Base-by-base conservation (phyloP, 2,888 invertebrate genomes). In the Rhopalosiphum nymphaeae region DNA sequence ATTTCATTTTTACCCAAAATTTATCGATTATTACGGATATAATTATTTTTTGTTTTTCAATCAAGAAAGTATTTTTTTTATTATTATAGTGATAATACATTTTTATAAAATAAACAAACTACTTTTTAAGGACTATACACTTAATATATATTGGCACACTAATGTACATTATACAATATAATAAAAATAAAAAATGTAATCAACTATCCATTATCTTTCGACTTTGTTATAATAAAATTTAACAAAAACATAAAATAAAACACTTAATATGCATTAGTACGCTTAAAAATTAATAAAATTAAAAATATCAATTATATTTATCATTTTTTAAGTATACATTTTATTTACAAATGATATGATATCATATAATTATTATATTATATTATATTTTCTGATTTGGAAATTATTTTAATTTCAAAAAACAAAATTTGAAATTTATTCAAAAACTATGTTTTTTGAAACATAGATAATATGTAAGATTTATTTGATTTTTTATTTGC, bases 51-150 rank as follows among this genome's bases (percentile, higher is more conserved):
- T 57, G 9, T 26, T 78, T 78, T 36, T 78, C n/a, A 36, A 36
- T 1, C 36, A 78, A n/a, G 1, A 67, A 67, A n/a, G n/a, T n/a
- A 13, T 67, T 67, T 67, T 16, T 16, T n/a, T 5, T 67, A 67
- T 16, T 61, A 67, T 67, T 67, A n/a, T n/a, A n/a, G 13, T 4
- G 13, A 16, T n/a, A 67, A 67, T n/a, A n/a, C 67, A 67, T 67
- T 67, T n/a, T 67, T 67, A 67, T n/a, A 67, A 67, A 67, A 67
- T 67, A 67, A 67, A 67, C n/a, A 67, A n/a, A n/a, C 67, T 67
- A 67, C 5, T 16, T 67, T 67, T n/a, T n/a, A n/a, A 67, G 67
- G n/a, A 67, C 53, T 53, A 67, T 67, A 67, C n/a, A n/a, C n/a
- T n/a, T 67, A 67, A 67, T n/a, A 5, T 4, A n/a, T n/a, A 67